phyloP scores from a whole-genome alignment of 2,797 vertebrate genomes.

The Zalophus californianus region DNA sequence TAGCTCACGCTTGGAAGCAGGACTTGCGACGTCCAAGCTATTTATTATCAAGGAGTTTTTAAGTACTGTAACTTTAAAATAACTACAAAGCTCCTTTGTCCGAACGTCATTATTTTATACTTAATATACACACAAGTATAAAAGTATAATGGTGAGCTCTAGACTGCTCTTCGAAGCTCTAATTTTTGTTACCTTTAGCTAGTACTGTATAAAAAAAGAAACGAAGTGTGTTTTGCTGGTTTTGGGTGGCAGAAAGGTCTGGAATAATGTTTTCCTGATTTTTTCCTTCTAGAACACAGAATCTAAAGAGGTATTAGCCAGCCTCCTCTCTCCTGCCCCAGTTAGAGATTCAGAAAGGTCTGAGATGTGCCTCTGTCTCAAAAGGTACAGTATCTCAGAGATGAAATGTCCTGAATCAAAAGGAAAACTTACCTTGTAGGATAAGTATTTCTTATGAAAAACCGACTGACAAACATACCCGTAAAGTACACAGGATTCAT shows the following conservation, averaged over 20 bases:
- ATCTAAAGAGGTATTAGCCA: slow-evolving; percentile 85
- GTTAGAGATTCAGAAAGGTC: slow-evolving; percentile 63
- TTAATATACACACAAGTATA: slow-evolving; percentile 72
- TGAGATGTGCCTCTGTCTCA: slow-evolving; percentile 72
- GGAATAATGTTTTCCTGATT: slow-evolving; percentile 82
- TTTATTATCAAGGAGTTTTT: slow-evolving; percentile 85
- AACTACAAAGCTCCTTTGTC: slow-evolving; percentile 87
- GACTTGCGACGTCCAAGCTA: slow-evolving; percentile 74
- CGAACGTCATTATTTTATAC: slow-evolving; percentile 80
- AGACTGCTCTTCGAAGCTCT: slow-evolving; percentile 85
- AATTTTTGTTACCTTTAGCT: slow-evolving; percentile 85
- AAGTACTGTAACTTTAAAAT: slow-evolving; percentile 90
- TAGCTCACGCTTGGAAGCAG: slow-evolving; percentile 80
- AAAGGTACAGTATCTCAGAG: slow-evolving; percentile 87
- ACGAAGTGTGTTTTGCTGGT: slow-evolving; percentile 85
- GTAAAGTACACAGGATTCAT: slow-evolving; percentile 83
- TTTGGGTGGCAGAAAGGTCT: slow-evolving; percentile 86
- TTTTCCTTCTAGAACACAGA: slow-evolving; percentile 79
- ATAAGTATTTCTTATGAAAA: slow-evolving; percentile 59
- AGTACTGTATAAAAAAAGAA: slow-evolving; percentile 87
- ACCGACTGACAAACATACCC: slow-evolving; percentile 60
- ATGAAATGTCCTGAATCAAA: slow-evolving; percentile 78
- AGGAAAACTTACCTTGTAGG: slow-evolving; percentile 39
- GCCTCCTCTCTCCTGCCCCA: slow-evolving; percentile 82
- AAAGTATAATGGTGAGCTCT: slow-evolving; percentile 83